Evolutionary conservation across 2,888 invertebrate genomes (phyloP), one percentile per base, ranked within the genome.

Genomic region (Cynaeus angustus): DNA sequence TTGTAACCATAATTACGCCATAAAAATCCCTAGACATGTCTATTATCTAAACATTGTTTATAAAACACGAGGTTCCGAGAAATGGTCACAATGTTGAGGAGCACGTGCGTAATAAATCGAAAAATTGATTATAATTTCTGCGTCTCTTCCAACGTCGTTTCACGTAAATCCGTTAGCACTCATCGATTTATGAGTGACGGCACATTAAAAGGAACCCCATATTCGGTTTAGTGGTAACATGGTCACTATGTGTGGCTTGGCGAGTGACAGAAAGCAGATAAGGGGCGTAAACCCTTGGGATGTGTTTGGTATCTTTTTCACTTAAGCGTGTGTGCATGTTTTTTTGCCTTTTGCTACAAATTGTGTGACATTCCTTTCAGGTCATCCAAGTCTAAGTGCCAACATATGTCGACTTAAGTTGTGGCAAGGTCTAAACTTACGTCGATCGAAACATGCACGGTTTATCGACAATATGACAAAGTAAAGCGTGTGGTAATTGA

Each of bases 191-290:
- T 13, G 59, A 46, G 45, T 46, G 62, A 62, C 62, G 62, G 52
- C 52, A 45, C 10, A 61, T 45, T 41, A 52, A 33, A 50, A 52
- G 46, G 46, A 61, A 10, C 30, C 45, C 53, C 53, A 45, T 30
- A 37, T 43, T 53, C 37, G 33, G 52, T 38, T 1, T 14, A 3
- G 13, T 6, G 7, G 12, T 62, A 56, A 74, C 58, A 70, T 61
- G 69, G 65, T 66, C 71, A 70, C 69, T 74, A 71, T 78, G 79
- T 79, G 80, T 79, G 79, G 79, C 77, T 73, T 76, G 78, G 73
- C 70, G 77, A 81, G 74, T 79, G 82, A 82, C 78, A 77, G 77
- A 80, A 81, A 81, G 75, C 82, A 81, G 81, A 81, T 78, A 81
- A 78, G 81, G 82, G 82, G 82, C 81, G 82, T 82, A 75, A 79